A percentile compares a stretch with the other conserved stretches of the same genome.
Conservation (phyloP, 2,888 invertebrate species). For the Chrysolina americana region DNA sequence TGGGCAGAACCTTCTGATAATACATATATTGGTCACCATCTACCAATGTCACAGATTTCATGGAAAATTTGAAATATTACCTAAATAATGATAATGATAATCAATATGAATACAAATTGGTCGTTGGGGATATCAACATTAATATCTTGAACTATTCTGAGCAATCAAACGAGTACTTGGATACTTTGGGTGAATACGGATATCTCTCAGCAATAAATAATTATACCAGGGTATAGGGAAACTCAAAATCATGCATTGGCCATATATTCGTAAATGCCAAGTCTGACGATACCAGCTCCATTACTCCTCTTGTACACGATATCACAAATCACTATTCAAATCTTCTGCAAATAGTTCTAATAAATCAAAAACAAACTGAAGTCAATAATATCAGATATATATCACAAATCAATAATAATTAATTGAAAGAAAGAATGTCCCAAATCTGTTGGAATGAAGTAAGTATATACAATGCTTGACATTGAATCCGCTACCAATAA, state of each 20-base stretch:
- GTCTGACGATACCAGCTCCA: conserved; percentile 13
- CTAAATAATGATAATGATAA: conserved; percentile 21
- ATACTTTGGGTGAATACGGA: too few relatives aligned
- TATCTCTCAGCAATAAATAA: too few relatives aligned
- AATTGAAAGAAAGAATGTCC: conserved; percentile 1
- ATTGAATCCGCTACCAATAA: neutral
- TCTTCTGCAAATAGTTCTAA: conserved; percentile 3
- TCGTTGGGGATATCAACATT: conserved; percentile 25
- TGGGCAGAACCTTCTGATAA: neutral
- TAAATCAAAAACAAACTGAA: neutral
- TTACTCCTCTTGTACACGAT: neutral
- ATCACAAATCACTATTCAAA: conserved; percentile 23
- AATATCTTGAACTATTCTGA: conserved; percentile 21
- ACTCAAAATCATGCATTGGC: too few relatives aligned
- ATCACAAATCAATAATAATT: conserved; percentile 9
- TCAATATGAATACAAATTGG: neutral
- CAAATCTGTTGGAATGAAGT: conserved; percentile 8
- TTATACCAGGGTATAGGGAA: too few relatives aligned
- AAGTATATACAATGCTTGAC: conserved; percentile 1
- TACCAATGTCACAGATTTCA: conserved; percentile 22
- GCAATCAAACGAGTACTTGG: conserved; percentile 10
- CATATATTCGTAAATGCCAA: too few relatives aligned
- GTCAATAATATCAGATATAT: neutral
- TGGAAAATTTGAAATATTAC: conserved; percentile 6
- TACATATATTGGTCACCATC: conserved; percentile 26